Evolutionary conservation across 2,797 vertebrate genomes (phyloP).

Genomic region (Diplodus sargus): DNA sequence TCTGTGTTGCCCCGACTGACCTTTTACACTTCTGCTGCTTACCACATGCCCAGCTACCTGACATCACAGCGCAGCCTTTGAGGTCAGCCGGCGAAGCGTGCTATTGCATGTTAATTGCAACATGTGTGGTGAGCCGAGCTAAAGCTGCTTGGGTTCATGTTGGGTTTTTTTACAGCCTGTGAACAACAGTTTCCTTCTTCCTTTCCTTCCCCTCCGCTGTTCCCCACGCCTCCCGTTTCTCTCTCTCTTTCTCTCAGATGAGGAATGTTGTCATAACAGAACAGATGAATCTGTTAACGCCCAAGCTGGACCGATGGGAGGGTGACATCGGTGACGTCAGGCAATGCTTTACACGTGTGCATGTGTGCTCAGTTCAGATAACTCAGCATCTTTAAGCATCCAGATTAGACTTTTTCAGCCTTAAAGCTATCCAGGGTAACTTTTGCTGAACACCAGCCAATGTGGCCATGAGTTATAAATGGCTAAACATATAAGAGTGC

Average conservation of each 20-base stretch:
- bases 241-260: constrained; percentile 29
- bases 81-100: constrained; percentile 64
- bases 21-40: constrained; percentile 64
- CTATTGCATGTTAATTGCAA: constrained; percentile 78
- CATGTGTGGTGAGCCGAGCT: constrained; percentile 72
- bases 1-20: constrained; percentile 56
- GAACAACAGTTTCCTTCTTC: constrained; percentile 64
- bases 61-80: constrained; percentile 74
- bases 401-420: background rate
- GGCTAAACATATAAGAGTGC: background rate
- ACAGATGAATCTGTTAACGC: constrained; percentile 73
- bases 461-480: background rate
- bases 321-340: constrained; percentile 71
- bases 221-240: constrained; percentile 15
- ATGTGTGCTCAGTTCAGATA: constrained; percentile 24
- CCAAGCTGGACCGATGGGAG: constrained; percentile 72
- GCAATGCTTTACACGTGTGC: constrained; percentile 53
- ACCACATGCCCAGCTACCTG: constrained; percentile 71
- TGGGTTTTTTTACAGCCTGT: constrained; percentile 69
- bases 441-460: background rate
- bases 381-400: constrained; percentile 25
- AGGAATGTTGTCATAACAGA: constrained; percentile 75
- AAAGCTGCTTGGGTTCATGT: constrained; percentile 67
- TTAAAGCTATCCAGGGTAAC: background rate
- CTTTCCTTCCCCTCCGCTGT: constrained; percentile 13